phyloP scores from a whole-genome alignment of 2,113 vertebrate species.

The Genyomyrus donnyi region DNA sequence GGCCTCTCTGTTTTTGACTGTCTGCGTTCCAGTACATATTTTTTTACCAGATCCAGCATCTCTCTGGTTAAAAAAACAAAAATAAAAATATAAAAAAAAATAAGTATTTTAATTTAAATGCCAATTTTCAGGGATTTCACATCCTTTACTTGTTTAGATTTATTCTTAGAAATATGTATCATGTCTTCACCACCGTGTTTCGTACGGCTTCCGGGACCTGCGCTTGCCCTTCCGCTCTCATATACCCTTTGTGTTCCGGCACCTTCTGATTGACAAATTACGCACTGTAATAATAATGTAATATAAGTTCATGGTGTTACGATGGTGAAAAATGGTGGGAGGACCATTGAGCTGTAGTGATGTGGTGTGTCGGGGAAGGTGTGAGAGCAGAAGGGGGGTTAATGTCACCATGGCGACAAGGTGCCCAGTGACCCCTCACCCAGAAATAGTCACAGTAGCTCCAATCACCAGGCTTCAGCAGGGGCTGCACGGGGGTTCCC shows the following conservation, averaged over 20 bases:
- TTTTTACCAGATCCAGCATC: not conserved
- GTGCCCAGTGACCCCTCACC: constrained; percentile 61
- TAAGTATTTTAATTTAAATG: too few relatives aligned
- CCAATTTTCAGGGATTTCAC: too few relatives aligned
- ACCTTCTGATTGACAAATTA: too few relatives aligned
- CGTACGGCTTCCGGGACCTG: too few relatives aligned
- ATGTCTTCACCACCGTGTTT: not conserved
- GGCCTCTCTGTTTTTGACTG: not conserved
- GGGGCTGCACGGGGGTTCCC: constrained; percentile 80
- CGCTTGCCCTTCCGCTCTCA: too few relatives aligned
- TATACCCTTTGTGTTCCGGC: too few relatives aligned
- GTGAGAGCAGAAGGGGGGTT: not conserved
- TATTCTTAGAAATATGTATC: not conserved
- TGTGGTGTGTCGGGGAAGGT: not conserved
- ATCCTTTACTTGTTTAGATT: not conserved
- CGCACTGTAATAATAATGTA: not conserved
- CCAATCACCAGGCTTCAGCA: constrained; percentile 91
- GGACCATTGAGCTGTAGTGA: not conserved
- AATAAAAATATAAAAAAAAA: not conserved
- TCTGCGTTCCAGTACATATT: too few relatives aligned
- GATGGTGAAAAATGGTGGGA: not conserved
- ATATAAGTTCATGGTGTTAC: not conserved
- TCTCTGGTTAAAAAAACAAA: not conserved
- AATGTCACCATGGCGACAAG: not conserved
- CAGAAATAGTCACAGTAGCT: constrained; percentile 99